A percentile compares a stretch with the other conserved stretches of the same genome.
phyloP scores from a whole-genome alignment of 1,140 invertebrate species.

The Bombus haemorrhoidalis region DNA sequence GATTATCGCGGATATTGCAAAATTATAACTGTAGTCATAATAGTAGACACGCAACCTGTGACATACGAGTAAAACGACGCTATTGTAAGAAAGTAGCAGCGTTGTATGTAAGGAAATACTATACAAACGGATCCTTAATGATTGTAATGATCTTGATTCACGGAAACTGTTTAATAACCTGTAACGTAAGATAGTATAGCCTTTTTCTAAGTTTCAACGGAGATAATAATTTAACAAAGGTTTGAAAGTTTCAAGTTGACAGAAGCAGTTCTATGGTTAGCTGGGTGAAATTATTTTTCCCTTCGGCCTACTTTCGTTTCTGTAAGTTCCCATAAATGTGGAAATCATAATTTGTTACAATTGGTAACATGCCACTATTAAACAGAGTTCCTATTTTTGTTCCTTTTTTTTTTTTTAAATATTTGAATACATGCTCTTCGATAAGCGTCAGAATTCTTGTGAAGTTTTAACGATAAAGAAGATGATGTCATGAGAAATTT shows the following conservation, averaged over 20 bases:
- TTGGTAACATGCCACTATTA: slow-evolving; percentile 23
- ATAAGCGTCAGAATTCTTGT: not conserved
- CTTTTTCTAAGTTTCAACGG: not conserved
- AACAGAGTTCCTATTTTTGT: not conserved
- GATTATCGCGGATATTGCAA: slow-evolving; percentile 5
- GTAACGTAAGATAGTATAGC: not conserved
- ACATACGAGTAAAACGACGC: not conserved
- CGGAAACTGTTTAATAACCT: not conserved
- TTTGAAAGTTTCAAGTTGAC: not conserved
- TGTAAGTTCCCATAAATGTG: not conserved
- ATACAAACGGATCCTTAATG: not conserved
- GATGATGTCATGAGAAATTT: not conserved
- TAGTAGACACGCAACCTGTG: not conserved
- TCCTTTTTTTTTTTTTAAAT: not conserved
- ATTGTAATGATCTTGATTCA: not conserved
- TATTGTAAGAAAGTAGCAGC: not conserved
- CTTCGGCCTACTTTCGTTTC: not conserved
- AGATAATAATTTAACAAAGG: not conserved
- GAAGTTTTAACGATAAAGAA: not conserved
- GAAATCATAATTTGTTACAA: not conserved
- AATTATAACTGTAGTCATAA: not conserved
- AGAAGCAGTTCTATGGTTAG: not conserved
- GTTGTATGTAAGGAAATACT: not conserved
- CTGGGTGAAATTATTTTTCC: not conserved
- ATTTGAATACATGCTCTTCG: not conserved